These are phyloP conservation scores for Nowickia ferox DNA, from an alignment of 2,888 invertebrate species.

Conservation along the genomic window DNA sequence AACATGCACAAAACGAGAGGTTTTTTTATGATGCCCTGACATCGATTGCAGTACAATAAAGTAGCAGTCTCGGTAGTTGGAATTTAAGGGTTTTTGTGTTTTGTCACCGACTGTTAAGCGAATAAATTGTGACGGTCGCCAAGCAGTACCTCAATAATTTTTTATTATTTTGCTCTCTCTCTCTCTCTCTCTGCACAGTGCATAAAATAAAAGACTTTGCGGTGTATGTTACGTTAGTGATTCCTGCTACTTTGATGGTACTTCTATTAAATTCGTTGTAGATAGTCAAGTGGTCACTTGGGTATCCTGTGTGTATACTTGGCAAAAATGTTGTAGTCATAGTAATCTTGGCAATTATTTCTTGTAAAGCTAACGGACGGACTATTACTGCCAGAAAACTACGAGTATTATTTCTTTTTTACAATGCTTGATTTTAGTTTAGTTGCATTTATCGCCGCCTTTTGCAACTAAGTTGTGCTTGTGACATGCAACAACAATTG, in stretches of 20 bases:
- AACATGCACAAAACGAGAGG: background rate
- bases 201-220: no score
- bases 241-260: no score
- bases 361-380: background rate
- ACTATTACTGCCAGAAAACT: background rate
- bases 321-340: background rate
- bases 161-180: background rate
- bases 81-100: background rate
- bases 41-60: background rate
- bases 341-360: background rate
- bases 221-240: no score
- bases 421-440: background rate
- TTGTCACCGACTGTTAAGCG: background rate
- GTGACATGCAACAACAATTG: conserved; percentile 7
- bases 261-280: no score
- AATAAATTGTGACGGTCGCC: background rate
- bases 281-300: background rate
- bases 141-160: background rate
- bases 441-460: background rate
- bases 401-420: conserved; percentile 2
- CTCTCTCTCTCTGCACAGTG: no score
- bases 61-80: background rate
- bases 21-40: conserved; percentile 17
- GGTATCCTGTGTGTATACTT: background rate
- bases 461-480: conserved; percentile 27